These are phyloP conservation scores for Pangasius krempfi DNA, from an alignment of 2,797 vertebrate genomes.

Conservation along the genomic window DNA sequence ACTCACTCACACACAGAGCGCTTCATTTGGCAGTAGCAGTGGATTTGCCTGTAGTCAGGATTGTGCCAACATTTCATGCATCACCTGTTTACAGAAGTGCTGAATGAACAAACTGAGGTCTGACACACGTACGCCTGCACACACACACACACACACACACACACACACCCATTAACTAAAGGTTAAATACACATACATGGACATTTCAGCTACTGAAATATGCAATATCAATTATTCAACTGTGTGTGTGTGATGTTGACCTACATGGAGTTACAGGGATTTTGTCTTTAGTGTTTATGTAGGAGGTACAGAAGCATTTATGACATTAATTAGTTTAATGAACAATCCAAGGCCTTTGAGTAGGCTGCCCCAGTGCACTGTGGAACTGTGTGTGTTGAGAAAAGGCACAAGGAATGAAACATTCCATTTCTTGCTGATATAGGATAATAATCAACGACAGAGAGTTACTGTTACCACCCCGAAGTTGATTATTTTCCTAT, in stretches of 20 bases:
- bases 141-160: constrained; percentile 10
- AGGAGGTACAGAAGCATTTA: not conserved
- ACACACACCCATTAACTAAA: not conserved
- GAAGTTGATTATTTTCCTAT: too few species aligned
- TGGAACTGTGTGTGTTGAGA: not conserved
- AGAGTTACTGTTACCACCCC: not conserved
- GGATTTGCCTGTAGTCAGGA: not conserved
- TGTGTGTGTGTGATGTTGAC: not conserved
- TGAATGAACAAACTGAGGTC: constrained; percentile 13
- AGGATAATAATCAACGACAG: not conserved
- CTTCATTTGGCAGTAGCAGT: not conserved
- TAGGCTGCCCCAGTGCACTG: not conserved
- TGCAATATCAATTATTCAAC: not conserved
- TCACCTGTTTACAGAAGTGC: not conserved
- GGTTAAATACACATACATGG: not conserved
- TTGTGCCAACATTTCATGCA: not conserved
- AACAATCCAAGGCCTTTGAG: not conserved
- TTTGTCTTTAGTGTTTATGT: not conserved
- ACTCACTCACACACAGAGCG: not conserved
- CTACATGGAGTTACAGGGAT: not conserved
- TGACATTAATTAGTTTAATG: not conserved
- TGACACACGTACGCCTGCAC: not conserved
- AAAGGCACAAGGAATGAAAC: too few species aligned
- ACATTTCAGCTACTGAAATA: not conserved
- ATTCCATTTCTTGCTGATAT: not conserved